Conservation (phyloP, 92 coral and sea anemone species). For the Porites divaricata region DNA sequence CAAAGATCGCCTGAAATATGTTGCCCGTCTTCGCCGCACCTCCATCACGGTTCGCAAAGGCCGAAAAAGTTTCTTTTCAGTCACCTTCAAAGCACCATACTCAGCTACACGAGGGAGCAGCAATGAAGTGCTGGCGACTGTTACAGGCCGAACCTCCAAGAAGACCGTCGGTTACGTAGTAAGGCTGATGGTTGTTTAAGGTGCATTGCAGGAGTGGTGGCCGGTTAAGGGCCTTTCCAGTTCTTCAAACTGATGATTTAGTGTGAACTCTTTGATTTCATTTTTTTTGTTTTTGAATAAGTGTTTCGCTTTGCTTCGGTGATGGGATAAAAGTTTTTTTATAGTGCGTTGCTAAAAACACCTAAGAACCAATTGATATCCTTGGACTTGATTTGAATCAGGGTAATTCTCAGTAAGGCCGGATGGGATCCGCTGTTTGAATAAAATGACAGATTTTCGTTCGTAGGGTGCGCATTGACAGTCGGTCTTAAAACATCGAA, state of each 20-base stretch:
- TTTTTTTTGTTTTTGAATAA: background rate
- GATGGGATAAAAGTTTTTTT: slow-evolving; percentile 1
- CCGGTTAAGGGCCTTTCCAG: background rate
- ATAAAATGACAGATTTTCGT: too few relatives aligned
- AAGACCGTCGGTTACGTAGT: slow-evolving; percentile 50
- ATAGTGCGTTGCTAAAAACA: background rate
- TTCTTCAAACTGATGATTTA: background rate
- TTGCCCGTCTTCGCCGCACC: slow-evolving; percentile 42
- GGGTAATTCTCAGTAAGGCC: background rate
- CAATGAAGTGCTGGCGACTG: slow-evolving; percentile 60
- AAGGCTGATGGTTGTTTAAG: slow-evolving; percentile 70
- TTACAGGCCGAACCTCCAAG: slow-evolving; percentile 62
- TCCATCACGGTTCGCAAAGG: slow-evolving; percentile 44
- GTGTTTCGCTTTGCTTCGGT: slow-evolving; percentile 12
- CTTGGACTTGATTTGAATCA: background rate
- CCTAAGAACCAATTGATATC: background rate
- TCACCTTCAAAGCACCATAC: slow-evolving; percentile 62
- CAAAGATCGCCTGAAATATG: slow-evolving; percentile 71
- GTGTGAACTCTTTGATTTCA: background rate
- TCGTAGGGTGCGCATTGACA: too few relatives aligned
- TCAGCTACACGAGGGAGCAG: slow-evolving; percentile 59
- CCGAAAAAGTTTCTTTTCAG: slow-evolving; percentile 56
- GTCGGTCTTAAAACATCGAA: too few relatives aligned
- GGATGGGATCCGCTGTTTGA: background rate
- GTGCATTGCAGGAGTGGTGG: background rate